These are phyloP conservation scores for Anguilla megastoma DNA, from an alignment of 2,797 vertebrate genomes.

Conservation along the genomic window DNA sequence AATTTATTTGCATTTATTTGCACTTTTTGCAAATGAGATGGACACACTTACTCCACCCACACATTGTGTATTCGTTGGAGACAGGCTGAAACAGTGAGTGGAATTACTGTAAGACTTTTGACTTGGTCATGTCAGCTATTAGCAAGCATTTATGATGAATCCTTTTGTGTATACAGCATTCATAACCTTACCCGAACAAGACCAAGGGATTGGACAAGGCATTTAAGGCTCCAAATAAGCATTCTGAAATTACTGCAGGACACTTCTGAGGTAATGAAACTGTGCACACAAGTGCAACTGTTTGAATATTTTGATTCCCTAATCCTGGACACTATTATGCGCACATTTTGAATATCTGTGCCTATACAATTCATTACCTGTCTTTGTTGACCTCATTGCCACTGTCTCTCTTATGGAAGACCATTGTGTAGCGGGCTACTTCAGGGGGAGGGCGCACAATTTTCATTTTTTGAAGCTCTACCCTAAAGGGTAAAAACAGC, in stretches of 20 bases:
- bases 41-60: no score
- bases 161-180: no score
- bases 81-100: no score
- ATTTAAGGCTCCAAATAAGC: not conserved
- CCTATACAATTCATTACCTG: slow-evolving; percentile 71
- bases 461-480: slow-evolving; percentile 85
- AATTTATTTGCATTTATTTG: no score
- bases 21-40: no score
- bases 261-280: not conserved
- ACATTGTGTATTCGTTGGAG: no score
- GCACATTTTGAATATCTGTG: not conserved
- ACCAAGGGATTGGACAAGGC: no score
- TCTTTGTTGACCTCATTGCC: slow-evolving; percentile 87
- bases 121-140: no score
- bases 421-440: slow-evolving; percentile 92
- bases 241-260: not conserved
- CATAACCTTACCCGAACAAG: no score
- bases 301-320: not conserved
- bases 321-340: not conserved
- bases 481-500: slow-evolving; percentile 64
- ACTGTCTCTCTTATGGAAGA: slow-evolving; percentile 88
- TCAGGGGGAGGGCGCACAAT: slow-evolving; percentile 79
- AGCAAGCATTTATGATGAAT: no score
- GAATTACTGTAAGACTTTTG: no score
- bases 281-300: not conserved